These are phyloP conservation scores for Bombus impatiens DNA, from an alignment of 1,140 invertebrate genomes.

Conservation along the genomic window DNA sequence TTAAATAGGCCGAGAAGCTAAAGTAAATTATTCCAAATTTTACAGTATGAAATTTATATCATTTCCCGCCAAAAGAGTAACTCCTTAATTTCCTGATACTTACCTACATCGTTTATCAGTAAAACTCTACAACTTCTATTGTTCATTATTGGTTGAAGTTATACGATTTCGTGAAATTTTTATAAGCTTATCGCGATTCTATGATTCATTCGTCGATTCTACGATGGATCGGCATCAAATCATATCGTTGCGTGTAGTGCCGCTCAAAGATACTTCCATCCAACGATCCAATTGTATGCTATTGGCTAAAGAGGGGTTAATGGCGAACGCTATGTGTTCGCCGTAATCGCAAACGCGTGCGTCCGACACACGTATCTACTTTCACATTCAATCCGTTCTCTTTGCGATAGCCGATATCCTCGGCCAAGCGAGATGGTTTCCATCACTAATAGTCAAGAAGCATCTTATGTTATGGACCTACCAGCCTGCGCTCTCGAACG, in stretches of 20 bases:
- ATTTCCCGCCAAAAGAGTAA: no score
- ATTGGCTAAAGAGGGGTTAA: conserved; percentile 74
- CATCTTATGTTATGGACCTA: background rate
- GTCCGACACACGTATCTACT: conserved; percentile 46
- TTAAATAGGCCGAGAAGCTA: no score
- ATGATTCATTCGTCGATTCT: background rate
- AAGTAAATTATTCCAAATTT: no score
- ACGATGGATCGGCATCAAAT: background rate
- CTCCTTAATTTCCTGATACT: no score
- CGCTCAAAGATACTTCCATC: conserved; percentile 43
- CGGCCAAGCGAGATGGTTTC: conserved; percentile 6
- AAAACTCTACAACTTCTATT: no score
- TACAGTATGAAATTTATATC: no score
- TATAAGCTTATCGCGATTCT: no score
- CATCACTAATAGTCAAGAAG: background rate
- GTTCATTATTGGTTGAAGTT: no score
- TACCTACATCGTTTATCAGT: no score
- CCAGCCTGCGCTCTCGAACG: background rate
- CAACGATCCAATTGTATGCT: conserved; percentile 70
- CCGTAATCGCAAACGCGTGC: conserved; percentile 61
- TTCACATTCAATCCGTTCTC: conserved; percentile 63
- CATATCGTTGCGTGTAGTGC: conserved; percentile 10
- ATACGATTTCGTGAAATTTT: no score
- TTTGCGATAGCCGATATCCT: conserved; percentile 52
- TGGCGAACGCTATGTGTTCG: conserved; percentile 69